Conservation (phyloP, 1,140 invertebrate genomes). For the Caenorhabditis latens region DNA sequence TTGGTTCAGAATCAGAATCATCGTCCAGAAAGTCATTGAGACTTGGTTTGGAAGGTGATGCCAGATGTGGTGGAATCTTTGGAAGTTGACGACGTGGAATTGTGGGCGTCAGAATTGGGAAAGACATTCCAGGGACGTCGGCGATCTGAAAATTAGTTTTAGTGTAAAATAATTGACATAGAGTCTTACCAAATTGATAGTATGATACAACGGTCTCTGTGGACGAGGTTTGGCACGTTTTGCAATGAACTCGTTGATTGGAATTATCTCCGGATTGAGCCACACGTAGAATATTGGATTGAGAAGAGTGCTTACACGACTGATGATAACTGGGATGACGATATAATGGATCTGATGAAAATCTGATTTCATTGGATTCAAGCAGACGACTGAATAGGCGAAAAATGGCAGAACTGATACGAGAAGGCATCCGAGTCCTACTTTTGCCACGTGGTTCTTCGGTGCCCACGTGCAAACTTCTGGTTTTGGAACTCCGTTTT, state of each 20-base stretch:
- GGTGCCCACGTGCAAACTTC: slow-evolving; percentile 61
- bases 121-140: slow-evolving; percentile 56
- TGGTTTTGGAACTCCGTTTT: slow-evolving; percentile 37
- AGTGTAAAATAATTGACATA: background rate
- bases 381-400: slow-evolving; percentile 60
- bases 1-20: slow-evolving; percentile 27
- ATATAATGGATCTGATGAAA: slow-evolving; percentile 55
- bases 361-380: slow-evolving; percentile 63
- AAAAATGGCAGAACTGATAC: slow-evolving; percentile 59
- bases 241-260: slow-evolving; percentile 56
- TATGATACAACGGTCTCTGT: slow-evolving; percentile 59
- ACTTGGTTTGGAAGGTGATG: slow-evolving; percentile 52
- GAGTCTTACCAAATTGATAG: slow-evolving; percentile 47
- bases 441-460: slow-evolving; percentile 61
- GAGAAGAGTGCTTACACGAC: slow-evolving; percentile 51
- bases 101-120: slow-evolving; percentile 58
- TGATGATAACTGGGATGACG: slow-evolving; percentile 52
- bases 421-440: slow-evolving; percentile 59
- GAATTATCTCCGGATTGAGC: slow-evolving; percentile 63
- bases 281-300: slow-evolving; percentile 64
- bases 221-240: slow-evolving; percentile 55
- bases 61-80: slow-evolving; percentile 63
- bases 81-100: slow-evolving; percentile 62
- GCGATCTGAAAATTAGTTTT: slow-evolving; percentile 11
- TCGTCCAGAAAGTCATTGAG: slow-evolving; percentile 17